Base-by-base conservation (phyloP, 2,113 vertebrate species). In the Melanostigma gelatinosum region DNA sequence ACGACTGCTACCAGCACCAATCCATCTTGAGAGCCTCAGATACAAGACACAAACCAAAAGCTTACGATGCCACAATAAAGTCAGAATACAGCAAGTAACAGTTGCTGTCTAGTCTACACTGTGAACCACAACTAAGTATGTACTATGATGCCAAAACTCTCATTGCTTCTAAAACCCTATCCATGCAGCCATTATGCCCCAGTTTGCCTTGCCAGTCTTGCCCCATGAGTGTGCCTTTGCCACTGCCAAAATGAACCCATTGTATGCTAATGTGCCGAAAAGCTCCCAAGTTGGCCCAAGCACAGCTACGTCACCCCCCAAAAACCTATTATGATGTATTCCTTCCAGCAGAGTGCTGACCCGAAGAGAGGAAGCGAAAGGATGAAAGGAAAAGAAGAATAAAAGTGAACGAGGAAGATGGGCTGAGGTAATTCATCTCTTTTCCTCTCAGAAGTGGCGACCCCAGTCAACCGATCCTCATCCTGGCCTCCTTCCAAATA, bases 191-290 rank as follows among this genome's bases (percentile, higher is more conserved):
- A 88, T 92, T 90, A 83, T 80, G 75, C 55, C 80, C 82, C 84
- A 74, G 77, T 85, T 85, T 83, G 75, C 72, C 72, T 77, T 85
- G 79, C 80, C 87, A 88, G 86, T 80, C 76, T 73, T n/a, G 66
- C 81, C 72, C 72, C 48, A 61, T 62, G 66, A 73, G 77, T 68
- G 42, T 77, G 55, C 72, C 72, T 83, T 81, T 64, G 61, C 83
- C 63, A 69, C 61, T 57, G 75, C 82, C 69, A 88, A 88, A 87
- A 89, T 89, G 82, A 89, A 85, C 68, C 80, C 72, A 85, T 91
- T 93, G 89, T 93, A 92, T 92, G 90, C 85, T 93, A 93, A 94
- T 94, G 86, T 75, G 11, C 57, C 72, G 90, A 85, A 91, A 92
- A 89, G 80, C 75, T 89, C 72, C 66, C 32, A 79, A 89, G 81